Percentiles rank a stretch among this genome's conserved stretches.
These are phyloP conservation scores for Pangasius djambal DNA, from an alignment of 2,797 vertebrate genomes.

Conservation along the genomic window DNA sequence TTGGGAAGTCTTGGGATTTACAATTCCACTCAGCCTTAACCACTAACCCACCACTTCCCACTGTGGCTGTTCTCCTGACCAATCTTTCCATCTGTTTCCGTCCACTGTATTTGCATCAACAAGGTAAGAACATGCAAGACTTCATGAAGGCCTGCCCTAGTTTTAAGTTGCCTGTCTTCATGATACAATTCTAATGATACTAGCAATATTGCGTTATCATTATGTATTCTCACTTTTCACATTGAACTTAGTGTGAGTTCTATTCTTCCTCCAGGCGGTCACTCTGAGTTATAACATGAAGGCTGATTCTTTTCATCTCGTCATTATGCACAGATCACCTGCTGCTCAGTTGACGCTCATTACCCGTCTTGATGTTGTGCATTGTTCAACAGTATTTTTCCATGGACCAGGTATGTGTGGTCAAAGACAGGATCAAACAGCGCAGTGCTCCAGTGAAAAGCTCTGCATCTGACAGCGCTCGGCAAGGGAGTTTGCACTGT, in stretches of 20 bases:
- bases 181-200: background rate
- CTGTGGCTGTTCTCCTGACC: background rate
- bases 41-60: background rate
- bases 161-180: background rate
- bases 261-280: background rate
- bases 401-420: constrained; percentile 36
- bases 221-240: background rate
- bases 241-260: background rate
- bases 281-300: background rate
- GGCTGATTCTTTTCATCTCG: constrained; percentile 43
- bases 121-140: background rate
- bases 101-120: background rate
- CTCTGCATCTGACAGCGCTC: constrained; percentile 15
- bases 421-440: constrained; percentile 45
- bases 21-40: constrained; percentile 2
- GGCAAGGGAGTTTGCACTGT: constrained; percentile 6
- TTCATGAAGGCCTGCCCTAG: background rate
- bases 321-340: background rate
- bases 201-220: background rate
- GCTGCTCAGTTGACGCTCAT: constrained; percentile 3
- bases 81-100: background rate
- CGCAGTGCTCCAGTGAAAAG: background rate
- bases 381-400: constrained; percentile 44
- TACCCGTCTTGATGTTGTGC: constrained; percentile 24
- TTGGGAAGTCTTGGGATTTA: background rate